phyloP scores from a whole-genome alignment of 2,888 invertebrate genomes.

The Eucriotettix oculatus region DNA sequence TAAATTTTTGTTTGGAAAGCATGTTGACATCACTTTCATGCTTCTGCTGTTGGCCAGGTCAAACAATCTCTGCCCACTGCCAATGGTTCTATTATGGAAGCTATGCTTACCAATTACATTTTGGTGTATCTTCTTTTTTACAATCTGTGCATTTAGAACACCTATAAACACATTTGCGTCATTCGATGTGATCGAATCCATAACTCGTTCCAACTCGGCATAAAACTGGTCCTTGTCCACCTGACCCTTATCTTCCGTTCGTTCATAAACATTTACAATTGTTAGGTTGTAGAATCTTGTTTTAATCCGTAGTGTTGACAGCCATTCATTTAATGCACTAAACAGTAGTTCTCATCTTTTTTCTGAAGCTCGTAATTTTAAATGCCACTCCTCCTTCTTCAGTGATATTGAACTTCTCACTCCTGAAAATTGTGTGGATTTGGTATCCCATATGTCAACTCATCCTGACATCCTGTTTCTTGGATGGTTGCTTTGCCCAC shows the following conservation, averaged over 20 bases:
- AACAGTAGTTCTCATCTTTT: not conserved
- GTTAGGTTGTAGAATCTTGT: not conserved
- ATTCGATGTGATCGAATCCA: not conserved
- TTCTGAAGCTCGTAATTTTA: too few species aligned
- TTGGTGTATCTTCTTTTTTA: not conserved
- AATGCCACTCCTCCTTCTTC: too few species aligned
- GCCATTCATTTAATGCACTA: not conserved
- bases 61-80: not conserved
- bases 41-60: not conserved
- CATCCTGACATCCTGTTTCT: too few species aligned
- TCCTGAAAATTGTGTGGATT: too few species aligned
- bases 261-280: not conserved
- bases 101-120: not conserved
- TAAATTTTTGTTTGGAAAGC: not conserved
- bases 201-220: not conserved
- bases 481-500: too few species aligned
- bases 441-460: too few species aligned
- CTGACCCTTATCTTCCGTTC: not conserved
- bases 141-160: not conserved
- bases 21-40: not conserved
- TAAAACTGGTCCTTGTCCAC: not conserved
- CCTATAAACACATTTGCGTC: not conserved
- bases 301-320: not conserved
- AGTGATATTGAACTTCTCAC: too few species aligned
- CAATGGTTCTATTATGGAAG: not conserved